Conservation (phyloP, 1,140 invertebrate species). For the Aphidius gifuensis region DNA sequence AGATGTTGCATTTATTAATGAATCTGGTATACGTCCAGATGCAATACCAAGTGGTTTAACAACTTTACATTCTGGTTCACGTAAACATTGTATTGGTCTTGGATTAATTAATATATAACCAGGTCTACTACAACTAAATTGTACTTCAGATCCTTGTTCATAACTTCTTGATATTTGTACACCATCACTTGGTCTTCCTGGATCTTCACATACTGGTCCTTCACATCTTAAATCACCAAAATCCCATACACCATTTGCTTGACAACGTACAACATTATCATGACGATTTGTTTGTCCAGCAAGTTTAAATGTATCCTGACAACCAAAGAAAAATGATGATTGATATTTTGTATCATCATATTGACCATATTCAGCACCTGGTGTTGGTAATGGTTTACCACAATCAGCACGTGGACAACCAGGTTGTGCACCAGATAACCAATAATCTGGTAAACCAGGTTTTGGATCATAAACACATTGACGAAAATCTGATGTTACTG, state of each 20-base stretch:
- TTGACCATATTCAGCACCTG: constrained; percentile 89
- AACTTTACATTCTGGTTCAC: constrained; percentile 91
- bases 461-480: constrained; percentile 96
- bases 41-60: constrained; percentile 87
- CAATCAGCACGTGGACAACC: constrained; percentile 85
- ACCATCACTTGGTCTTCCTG: constrained; percentile 89
- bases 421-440: constrained; percentile 83
- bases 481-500: constrained; percentile 77
- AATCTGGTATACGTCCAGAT: constrained; percentile 89
- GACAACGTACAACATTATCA: constrained; percentile 89
- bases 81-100: constrained; percentile 83
- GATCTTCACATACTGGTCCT: constrained; percentile 93
- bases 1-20: constrained; percentile 93
- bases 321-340: constrained; percentile 93
- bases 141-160: constrained; percentile 88
- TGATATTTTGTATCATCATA: constrained; percentile 85
- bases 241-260: constrained; percentile 92
- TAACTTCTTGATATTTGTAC: constrained; percentile 85
- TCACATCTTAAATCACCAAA: constrained; percentile 94
- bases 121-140: constrained; percentile 84
- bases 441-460: constrained; percentile 83
- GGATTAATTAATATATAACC: constrained; percentile 92
- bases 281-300: constrained; percentile 88
- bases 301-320: constrained; percentile 92
- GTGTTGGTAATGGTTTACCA: constrained; percentile 79